Base-by-base conservation (phyloP, 92 coral and sea anemone genomes). In the Zoanthus sansibaricus region DNA sequence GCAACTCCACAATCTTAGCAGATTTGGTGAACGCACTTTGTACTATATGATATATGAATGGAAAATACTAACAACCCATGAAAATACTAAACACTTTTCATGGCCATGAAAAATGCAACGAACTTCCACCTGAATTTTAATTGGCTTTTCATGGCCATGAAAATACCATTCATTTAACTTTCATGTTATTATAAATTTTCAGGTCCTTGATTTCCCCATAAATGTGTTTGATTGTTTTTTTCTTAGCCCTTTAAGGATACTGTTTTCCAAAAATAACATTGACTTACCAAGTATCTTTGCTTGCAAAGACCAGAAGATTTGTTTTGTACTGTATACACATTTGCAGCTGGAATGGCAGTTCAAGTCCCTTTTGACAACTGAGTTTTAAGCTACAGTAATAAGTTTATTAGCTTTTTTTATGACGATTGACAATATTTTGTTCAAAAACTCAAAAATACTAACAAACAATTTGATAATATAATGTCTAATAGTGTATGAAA, bases 61-160 rank as follows among this genome's bases (percentile, higher is more conserved):
- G n/a, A n/a, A n/a, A n/a, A n/a, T n/a, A n/a, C n/a, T n/a, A n/a
- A n/a, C n/a, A n/a, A n/a, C n/a, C n/a, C n/a, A n/a, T n/a, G n/a
- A n/a, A n/a, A n/a, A n/a, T n/a, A n/a, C n/a, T n/a, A 68, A 68
- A 68, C 30, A 32, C 9, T 68, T 68, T 68, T 68, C 72, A 68
- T 68, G 72, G 72, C 30, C 72, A 68, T 18, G 17, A n/a, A 68
- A 68, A 68, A 13, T 68, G 72, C 72, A 68, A 68, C 21, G 72
- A 68, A 68, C 72, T 68, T n/a, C 21, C 33, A 15, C 30, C 72
- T n/a, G 72, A 68, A 68, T 7, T 68, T 68, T 68, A 17, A 13
- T 9, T 68, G 20, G 72, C 30, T 32, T 68, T n/a, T n/a, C n/a
- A n/a, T n/a, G n/a, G n/a, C n/a, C n/a, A n/a, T n/a, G n/a, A n/a